Evolutionary conservation across 2,888 invertebrate species (phyloP), one percentile per base, ranked within the genome.

Genomic region (Aethes cnicana): DNA sequence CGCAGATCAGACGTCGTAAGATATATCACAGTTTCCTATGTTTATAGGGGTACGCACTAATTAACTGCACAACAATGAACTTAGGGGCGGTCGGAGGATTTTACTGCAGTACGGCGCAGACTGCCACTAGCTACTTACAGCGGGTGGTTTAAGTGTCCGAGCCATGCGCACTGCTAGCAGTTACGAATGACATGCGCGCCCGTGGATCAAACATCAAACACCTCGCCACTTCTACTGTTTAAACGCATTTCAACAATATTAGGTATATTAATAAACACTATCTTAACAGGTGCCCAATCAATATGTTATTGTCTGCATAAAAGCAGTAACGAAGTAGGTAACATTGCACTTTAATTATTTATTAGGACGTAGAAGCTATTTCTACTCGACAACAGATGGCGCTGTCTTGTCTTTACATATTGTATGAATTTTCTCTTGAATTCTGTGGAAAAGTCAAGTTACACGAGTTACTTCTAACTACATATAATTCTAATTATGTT

Each of bases 31-130:
- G n/a, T 23, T 11, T 33, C 16, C 32, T 43, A 7, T 16, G 11
- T 43, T 8, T 4, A 14, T 12, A 16, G 16, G 33, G 6, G 23
- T 21, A 9, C 37, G 30, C 50, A 50, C 52, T 33, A 35, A 42
- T 42, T 46, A 18, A 18, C 30, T 30, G 52, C 44, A 46, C 44
- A 52, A 52, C 44, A 52, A 52, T 46, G 44, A 52, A 52, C 46
- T 52, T 52, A 46, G 52, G 32, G 30, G 16, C 52, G 39, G 18
- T 42, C 25, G 28, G 17, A 28, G 2, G 11, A 26, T 52, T 52
- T 46, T 52, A 39, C 44, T 46, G 52, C 52, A 52, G 46, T 52
- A 52, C 52, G 49, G 49, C 49, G 39, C 52, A 52, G 39, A 46
- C 26, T 9, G 33, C n/a, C 14, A 36, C 52, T 44, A 46, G 44